phyloP scores from a whole-genome alignment of 1,140 invertebrate genomes.

The Camponotus vicinus region DNA sequence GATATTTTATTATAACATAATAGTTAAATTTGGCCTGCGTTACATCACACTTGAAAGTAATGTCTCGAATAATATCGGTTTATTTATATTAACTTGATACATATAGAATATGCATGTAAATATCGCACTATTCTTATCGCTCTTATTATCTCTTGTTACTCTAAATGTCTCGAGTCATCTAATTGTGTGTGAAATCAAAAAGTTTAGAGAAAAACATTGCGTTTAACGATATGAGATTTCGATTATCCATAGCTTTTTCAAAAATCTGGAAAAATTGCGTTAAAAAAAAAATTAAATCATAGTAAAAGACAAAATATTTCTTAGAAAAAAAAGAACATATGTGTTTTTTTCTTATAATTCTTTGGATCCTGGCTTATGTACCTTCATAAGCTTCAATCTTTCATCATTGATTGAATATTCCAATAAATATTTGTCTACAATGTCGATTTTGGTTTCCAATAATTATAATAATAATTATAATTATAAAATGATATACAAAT shows the following conservation, averaged over 20 bases:
- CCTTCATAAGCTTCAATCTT: background rate
- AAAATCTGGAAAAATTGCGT: background rate
- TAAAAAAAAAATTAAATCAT: background rate
- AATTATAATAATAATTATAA: constrained; percentile 12
- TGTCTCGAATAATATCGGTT: background rate
- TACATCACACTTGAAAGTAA: constrained; percentile 62
- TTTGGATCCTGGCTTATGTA: background rate
- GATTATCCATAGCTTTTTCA: background rate
- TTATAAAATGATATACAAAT: constrained; percentile 58
- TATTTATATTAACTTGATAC: constrained; percentile 26
- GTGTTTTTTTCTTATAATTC: background rate
- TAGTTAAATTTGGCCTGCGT: constrained; percentile 54
- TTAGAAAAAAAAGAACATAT: background rate
- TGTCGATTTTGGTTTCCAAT: background rate
- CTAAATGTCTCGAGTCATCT: constrained; percentile 26
- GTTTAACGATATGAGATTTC: background rate
- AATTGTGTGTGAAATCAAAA: background rate
- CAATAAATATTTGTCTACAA: constrained; percentile 9
- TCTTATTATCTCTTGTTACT: background rate
- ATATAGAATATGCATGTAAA: constrained; percentile 54
- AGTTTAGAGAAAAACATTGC: background rate
- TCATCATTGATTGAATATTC: constrained; percentile 17
- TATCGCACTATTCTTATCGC: constrained; percentile 22
- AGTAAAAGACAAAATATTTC: background rate
- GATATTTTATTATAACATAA: constrained; percentile 1